Base-by-base conservation (phyloP, 2,888 invertebrate genomes). In the Epinotia nisella region DNA sequence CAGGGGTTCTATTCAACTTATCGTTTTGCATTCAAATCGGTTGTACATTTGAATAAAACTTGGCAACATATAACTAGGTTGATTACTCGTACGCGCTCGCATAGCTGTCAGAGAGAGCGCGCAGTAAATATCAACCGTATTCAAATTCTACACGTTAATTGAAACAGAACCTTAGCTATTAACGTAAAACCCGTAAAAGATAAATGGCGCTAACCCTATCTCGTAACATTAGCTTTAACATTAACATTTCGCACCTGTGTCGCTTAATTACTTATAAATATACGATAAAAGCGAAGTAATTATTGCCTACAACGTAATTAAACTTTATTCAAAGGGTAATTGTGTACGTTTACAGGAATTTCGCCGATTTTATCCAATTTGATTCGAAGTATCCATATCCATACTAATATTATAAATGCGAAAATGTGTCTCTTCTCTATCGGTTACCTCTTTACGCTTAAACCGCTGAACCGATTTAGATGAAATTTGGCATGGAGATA, bases 261-360 rank as follows among this genome's bases (percentile, higher is more conserved):
- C 55, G 41, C 55, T 41, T 66, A 66, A 66, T 56, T 66, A 66
- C 66, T 66, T 66, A 66, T 56, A 66, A 66, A 41, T 66, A 65
- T 65, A 56, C 55, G 66, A 41, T 56, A 56, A 56, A 39, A 53
- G 62, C 62, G 9, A 29, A 53, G 55, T 66, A 66, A 66, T 56
- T 66, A 66, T 66, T 66, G 56, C 21, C 21, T 35, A 53, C 21
- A 49, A 39, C 21, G 65, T 55, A 66, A 66, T 66, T 55, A 66
- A 55, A 66, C 55, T 66, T 66, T 21, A 66, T 41, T 53, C 65
- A 15, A 21, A 1, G 29, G 39, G 60, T 29, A 41, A 41, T 51
- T 35, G 53, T 17, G 51, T 13, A 29, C 17, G 19, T 0, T 39
- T 21, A 29, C 11, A 61, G 24, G 5, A 19, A 65, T 35, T 35